Evolutionary conservation across 2,888 invertebrate species (phyloP).

Genomic region (Conomelus anceps): DNA sequence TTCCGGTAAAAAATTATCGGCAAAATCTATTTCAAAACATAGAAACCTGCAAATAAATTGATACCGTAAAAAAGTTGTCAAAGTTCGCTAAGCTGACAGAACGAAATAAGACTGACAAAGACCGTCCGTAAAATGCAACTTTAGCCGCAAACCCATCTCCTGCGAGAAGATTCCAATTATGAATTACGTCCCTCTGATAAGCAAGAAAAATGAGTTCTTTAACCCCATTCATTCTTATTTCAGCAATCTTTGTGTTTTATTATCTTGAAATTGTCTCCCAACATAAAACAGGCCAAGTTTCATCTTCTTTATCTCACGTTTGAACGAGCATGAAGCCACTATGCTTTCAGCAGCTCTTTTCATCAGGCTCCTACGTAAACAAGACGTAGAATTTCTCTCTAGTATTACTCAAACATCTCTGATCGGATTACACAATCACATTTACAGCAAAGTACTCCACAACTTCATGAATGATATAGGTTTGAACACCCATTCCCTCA

Average conservation of each 20-base stretch:
- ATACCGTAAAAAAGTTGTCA: not conserved
- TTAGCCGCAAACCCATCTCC: not conserved
- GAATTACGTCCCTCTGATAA: not conserved
- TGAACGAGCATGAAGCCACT: not conserved
- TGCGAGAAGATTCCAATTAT: not conserved
- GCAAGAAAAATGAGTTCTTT: not conserved
- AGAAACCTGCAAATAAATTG: not conserved
- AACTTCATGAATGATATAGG: too few relatives aligned
- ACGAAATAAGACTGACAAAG: not conserved
- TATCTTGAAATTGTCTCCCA: not conserved
- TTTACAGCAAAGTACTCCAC: not conserved
- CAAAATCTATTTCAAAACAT: too few relatives aligned
- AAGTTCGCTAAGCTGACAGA: not conserved
- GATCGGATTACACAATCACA: not conserved
- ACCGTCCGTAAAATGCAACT: not conserved
- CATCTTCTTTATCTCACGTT: not conserved
- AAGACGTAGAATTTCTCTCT: not conserved
- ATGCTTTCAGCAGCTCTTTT: not conserved
- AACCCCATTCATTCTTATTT: not conserved
- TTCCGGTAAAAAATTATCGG: too few relatives aligned
- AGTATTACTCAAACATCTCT: not conserved
- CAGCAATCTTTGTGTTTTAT: not conserved
- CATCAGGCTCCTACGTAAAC: not conserved
- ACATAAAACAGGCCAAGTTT: not conserved
- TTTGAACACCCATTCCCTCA: too few relatives aligned